A percentile compares a stretch with the other conserved stretches of the same genome.
These are phyloP conservation scores for Xerus rutilus DNA, from an alignment of 2,797 vertebrate species.

Conservation along the genomic window DNA sequence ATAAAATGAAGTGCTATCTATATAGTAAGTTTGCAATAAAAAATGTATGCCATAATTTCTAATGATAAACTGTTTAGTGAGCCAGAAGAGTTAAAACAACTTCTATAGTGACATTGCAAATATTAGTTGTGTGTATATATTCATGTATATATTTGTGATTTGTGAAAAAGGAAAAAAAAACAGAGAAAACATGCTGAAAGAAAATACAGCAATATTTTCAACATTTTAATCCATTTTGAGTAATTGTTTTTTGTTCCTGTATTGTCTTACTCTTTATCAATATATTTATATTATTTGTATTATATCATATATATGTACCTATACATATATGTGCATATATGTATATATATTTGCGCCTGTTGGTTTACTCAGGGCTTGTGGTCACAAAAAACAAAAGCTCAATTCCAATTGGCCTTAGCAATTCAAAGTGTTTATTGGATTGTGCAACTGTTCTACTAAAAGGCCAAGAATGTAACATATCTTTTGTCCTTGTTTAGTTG, in stretches of 20 bases:
- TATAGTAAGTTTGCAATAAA: neutral
- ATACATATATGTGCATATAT: no score
- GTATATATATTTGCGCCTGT: neutral
- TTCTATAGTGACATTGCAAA: neutral
- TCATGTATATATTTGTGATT: neutral
- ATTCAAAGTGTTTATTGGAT: neutral
- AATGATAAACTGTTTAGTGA: neutral
- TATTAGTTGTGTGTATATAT: neutral
- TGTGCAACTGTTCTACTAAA: neutral
- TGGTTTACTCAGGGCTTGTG: neutral
- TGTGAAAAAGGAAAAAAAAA: neutral
- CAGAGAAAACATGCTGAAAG: neutral
- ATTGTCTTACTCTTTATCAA: constrained; percentile 32
- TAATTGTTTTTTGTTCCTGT: neutral
- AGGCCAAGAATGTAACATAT: neutral
- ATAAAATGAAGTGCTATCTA: neutral
- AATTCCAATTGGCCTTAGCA: neutral
- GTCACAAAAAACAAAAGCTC: neutral
- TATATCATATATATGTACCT: neutral
- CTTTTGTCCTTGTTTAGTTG: neutral
- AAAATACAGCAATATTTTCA: neutral
- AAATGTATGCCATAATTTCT: neutral
- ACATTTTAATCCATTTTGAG: neutral
- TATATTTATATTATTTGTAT: neutral
- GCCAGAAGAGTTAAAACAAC: neutral